Evolutionary conservation across 2,888 invertebrate species (phyloP), one percentile per base, ranked within the genome.

Genomic region (Elaeidobius kamerunicus): DNA sequence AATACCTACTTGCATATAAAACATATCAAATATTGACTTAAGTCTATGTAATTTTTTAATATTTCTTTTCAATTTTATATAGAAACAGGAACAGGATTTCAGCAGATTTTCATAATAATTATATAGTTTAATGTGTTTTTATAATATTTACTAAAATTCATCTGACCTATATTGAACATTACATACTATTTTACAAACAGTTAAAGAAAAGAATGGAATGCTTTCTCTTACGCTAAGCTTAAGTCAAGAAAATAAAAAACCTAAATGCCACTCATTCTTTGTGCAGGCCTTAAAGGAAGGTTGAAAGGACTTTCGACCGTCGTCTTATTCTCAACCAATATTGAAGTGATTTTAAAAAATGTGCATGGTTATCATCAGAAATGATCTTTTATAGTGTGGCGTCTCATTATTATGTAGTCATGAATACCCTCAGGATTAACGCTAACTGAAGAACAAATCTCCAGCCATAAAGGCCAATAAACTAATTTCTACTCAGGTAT

Each of bases 391-490:
- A 38, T 52, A 46, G 18, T 44, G 28, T 35, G 42, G 42, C 43
- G 53, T 53, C 53, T 53, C 53, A 53, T 53, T 53, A 53, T 47
- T 39, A 45, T 53, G 43, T 35, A 46, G 53, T 53, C 53, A 53
- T 53, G 53, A 53, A 48, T 53, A 48, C 53, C 53, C 53, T 34
- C 43, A 20, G 53, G 53, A 53, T 53, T 53, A 48, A 23, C 48
- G 53, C 53, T 53, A 53, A 53, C 53, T 48, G 43, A 32, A 32
- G 48, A 47, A 43, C 48, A 48, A 47, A 53, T 53, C 53, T 43
- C 53, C 27, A 48, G 43, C 38, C 48, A 53, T 53, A 53, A 53
- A 53, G 47, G 53, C 53, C 53, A 53, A 53, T 48, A 53, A 53
- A 53, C 53, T 48, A 53, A 53, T 53, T 53, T 47, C 38, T 48